Conservation (phyloP, 2,888 invertebrate species). For the Phyllotreta cruciferae region DNA sequence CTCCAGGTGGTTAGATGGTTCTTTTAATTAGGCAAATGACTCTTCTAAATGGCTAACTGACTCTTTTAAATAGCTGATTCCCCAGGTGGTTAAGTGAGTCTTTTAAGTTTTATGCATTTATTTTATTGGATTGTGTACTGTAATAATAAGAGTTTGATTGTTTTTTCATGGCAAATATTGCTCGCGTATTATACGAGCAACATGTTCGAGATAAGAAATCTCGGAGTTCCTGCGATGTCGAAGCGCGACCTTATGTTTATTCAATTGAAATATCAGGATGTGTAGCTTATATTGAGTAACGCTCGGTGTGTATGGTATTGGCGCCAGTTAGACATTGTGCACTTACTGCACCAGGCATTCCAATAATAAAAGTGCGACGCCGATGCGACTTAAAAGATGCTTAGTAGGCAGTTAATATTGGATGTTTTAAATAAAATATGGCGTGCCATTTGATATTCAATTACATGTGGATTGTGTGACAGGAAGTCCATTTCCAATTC, state of each 20-base stretch:
- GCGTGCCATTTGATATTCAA: conserved; percentile 16
- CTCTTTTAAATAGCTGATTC: no score
- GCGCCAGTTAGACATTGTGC: conserved; percentile 34
- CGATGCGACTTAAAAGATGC: conserved; percentile 12
- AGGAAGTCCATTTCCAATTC: conserved; percentile 7
- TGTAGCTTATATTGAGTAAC: conserved; percentile 34
- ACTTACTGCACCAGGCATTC: conserved; percentile 23
- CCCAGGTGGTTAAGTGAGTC: no score
- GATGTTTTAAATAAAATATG: conserved; percentile 24
- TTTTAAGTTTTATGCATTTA: no score
- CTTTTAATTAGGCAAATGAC: no score
- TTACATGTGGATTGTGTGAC: conserved; percentile 10
- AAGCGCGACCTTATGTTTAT: conserved; percentile 33
- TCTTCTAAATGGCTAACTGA: no score
- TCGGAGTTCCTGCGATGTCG: conserved; percentile 19
- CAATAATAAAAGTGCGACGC: conserved; percentile 15
- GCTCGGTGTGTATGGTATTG: conserved; percentile 22
- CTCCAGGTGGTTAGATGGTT: no score
- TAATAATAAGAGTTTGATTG: no score
- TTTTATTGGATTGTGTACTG: no score
- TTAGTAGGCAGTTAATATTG: conserved; percentile 26
- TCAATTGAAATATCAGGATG: conserved; percentile 35
- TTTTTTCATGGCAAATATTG: neutral
- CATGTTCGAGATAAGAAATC: conserved; percentile 26
- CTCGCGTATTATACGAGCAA: neutral